Conservation (phyloP, 1,140 invertebrate genomes). For the Sitodiplosis mosellana region DNA sequence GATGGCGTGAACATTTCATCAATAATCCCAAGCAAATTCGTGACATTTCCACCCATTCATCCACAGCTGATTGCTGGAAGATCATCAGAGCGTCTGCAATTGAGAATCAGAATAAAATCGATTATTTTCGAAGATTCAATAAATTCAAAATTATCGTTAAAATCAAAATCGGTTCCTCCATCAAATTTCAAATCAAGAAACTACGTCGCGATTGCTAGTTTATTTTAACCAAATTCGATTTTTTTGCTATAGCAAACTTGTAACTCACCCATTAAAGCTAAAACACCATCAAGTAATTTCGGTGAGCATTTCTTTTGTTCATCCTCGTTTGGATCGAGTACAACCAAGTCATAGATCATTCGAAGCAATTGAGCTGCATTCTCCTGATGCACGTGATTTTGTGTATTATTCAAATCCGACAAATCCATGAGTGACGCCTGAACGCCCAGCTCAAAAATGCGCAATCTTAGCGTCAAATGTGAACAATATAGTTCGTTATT, state of each 20-base stretch:
- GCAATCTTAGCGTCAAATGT: slow-evolving; percentile 33
- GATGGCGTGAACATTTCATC: slow-evolving; percentile 33
- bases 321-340: slow-evolving; percentile 31
- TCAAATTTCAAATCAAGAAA: not conserved
- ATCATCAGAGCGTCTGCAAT: slow-evolving; percentile 29
- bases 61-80: slow-evolving; percentile 30
- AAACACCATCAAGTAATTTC: slow-evolving; percentile 34
- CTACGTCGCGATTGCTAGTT: too few relatives aligned
- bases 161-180: not conserved
- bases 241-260: slow-evolving; percentile 1
- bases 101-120: not conserved
- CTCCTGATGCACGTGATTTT: slow-evolving; percentile 20
- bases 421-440: slow-evolving; percentile 37
- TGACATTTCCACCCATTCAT: slow-evolving; percentile 39
- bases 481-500: slow-evolving; percentile 37
- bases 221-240: not conserved
- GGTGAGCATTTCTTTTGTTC: slow-evolving; percentile 31
- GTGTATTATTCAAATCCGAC: slow-evolving; percentile 27
- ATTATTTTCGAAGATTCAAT: too few relatives aligned
- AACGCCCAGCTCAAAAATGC: slow-evolving; percentile 39
- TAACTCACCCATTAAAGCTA: slow-evolving; percentile 24
- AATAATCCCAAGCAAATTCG: slow-evolving; percentile 28
- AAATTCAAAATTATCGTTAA: not conserved
- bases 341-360: slow-evolving; percentile 37
- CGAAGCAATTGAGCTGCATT: slow-evolving; percentile 37